Evolutionary conservation across 2,888 invertebrate species (phyloP), one percentile per base, ranked within the genome.

Genomic region (Rotaria macrura): DNA sequence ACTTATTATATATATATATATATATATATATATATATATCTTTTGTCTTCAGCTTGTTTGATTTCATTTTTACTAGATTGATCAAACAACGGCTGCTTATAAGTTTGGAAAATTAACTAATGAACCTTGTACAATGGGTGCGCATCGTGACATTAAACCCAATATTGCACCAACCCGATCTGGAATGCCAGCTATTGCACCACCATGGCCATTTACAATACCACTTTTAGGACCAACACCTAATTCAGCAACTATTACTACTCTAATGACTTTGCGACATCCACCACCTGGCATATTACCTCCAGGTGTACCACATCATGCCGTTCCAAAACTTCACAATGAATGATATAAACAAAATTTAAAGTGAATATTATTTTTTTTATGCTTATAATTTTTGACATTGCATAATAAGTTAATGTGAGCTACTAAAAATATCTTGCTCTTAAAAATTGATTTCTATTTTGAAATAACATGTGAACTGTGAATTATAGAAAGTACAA

Each of bases 21-120:
- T 49, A 2, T 17, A 47, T 84, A 7, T n/a, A 23, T 83, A 34
- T 29, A 17, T 1, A 5, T 38, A 12, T 14, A 83, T 29, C 7
- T 38, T 7, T 52, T 25, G 25, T 9, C n/a, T 17, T 23, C 7
- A 47, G 47, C 14, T 47, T 14, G 9, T 47, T 14, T 47, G 47
- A 12, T 14, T 47, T 47, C 14, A 12, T 47, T 47, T 49, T 49
- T 49, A 9, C n/a, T 79, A 79, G 74, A 79, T 79, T 25, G 74
- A 79, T 43, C 74, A 79, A 79, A 79, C 55, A 84, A 55, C 86
- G 55, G 86, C 86, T 12, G 86, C 84, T 14, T 86, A 74, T 23
- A 86, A 86, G 34, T 84, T 84, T 3, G 86, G 86, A 38, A 86
- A 86, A 84, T 38, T 86, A 20, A 52, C 49, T 25, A 74, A 84